Evolutionary conservation across 2,888 invertebrate genomes (phyloP), one percentile per base, ranked within the genome.

Genomic region (Orchestes rusci): DNA sequence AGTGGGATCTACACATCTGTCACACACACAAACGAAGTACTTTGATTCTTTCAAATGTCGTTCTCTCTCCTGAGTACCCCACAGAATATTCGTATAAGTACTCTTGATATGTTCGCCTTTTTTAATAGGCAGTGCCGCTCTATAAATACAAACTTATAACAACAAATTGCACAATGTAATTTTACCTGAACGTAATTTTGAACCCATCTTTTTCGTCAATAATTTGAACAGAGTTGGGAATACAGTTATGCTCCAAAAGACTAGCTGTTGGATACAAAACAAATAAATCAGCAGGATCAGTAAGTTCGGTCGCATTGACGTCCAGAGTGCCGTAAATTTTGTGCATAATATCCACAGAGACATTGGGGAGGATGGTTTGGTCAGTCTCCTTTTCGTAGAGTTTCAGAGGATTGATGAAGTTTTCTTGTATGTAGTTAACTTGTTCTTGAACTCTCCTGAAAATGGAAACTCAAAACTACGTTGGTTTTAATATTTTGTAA

Each of bases 281-380:
- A 15, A 52, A 50, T 12, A 54, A 51, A 34, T 58, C 56, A 4
- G 52, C 68, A 4, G 29, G 18, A 1, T 81, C 75, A 8, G 72
- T 66, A 19, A 84, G 77, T 66, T 86, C 85, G 59, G 85, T 69
- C 4, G 81, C 81, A 53, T 88, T 87, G 2, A 85, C 82, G 54
- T 88, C 86, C 29, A 87, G 78, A 35, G 86, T 76, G 3, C 84
- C 87, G 55, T 84, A 85, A 44, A 87, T 74, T 57, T 72, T 76
- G 45, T 83, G 82, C 16, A 88, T 66, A 2, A 79, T 50, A 32
- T 73, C 70, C 4, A 68, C 52, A 1, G 75, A 73, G 27, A 71
- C 65, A 20, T 73, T 67, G 2, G 66, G 65, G 1, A 75, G 50
- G 48, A 74, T 64, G 55, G 66, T 68, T 3, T 63, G 63, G 37